A percentile compares a stretch with the other conserved stretches of the same genome.
Evolutionary conservation across 2,113 vertebrate genomes (phyloP).

Genomic region (Cichladusa arquata): DNA sequence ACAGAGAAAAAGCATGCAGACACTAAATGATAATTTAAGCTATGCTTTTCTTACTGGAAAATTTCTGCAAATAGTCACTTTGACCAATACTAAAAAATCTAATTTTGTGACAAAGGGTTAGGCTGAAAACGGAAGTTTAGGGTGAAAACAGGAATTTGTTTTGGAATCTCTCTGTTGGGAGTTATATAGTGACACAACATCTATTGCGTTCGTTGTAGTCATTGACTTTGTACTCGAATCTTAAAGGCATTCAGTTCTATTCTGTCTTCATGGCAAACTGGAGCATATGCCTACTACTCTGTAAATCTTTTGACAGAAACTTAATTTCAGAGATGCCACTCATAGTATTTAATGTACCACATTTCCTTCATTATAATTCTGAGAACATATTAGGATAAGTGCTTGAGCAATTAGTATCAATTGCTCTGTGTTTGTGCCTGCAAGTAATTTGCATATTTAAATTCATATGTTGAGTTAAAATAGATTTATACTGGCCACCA

Average conservation of each 20-base stretch:
- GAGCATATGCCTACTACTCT: not conserved
- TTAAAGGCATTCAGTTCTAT: not conserved
- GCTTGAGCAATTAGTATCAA: constrained; percentile 14
- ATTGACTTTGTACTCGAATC: not conserved
- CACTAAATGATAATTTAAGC: not conserved
- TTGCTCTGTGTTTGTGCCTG: not conserved
- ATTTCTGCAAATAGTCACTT: not conserved
- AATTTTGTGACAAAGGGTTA: not conserved
- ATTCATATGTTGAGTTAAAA: not conserved
- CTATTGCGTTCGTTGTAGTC: not conserved
- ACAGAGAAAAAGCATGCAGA: not conserved
- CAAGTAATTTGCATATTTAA: not conserved
- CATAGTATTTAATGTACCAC: not conserved
- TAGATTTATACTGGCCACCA: not conserved
- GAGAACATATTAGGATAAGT: not conserved
- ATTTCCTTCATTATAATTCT: not conserved
- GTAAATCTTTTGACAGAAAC: constrained; percentile 4
- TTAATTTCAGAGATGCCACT: not conserved
- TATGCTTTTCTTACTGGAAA: not conserved
- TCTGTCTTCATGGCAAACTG: not conserved
- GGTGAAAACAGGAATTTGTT: not conserved
- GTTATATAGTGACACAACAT: not conserved
- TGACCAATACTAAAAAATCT: not conserved
- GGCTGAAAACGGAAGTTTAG: not conserved
- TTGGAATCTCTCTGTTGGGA: not conserved